Percentiles rank a stretch among this genome's conserved stretches.
These are phyloP conservation scores for Poecile atricapillus DNA, from an alignment of 2,113 vertebrate species.

Conservation along the genomic window DNA sequence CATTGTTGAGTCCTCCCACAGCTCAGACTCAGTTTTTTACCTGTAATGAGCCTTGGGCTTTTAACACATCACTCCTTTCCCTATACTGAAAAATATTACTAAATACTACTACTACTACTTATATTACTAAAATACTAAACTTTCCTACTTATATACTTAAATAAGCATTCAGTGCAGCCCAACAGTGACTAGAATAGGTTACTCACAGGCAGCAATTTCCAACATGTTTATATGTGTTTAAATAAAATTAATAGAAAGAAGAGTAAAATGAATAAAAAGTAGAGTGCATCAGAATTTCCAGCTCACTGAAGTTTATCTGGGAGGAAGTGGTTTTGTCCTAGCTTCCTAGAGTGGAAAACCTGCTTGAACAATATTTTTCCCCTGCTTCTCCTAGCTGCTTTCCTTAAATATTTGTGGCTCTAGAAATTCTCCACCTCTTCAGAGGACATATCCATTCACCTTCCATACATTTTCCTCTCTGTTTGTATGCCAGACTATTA, in stretches of 20 bases:
- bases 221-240: neutral
- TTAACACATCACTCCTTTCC: neutral
- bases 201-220: neutral
- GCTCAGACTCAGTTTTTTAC: neutral
- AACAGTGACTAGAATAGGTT: neutral
- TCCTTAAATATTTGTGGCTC: neutral
- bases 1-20: neutral
- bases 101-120: neutral
- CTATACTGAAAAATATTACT: neutral
- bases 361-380: neutral
- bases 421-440: neutral
- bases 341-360: neutral
- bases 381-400: neutral
- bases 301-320: neutral
- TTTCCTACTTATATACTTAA: neutral
- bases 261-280: neutral
- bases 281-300: neutral
- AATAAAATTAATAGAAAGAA: neutral
- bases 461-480: neutral
- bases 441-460: neutral
- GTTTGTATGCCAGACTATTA: neutral
- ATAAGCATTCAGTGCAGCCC: neutral
- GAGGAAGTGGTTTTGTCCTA: neutral
- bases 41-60: neutral
- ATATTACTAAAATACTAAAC: neutral